Conservation (phyloP, 1,140 invertebrate species). For the Yoshiicerus persimilis region DNA sequence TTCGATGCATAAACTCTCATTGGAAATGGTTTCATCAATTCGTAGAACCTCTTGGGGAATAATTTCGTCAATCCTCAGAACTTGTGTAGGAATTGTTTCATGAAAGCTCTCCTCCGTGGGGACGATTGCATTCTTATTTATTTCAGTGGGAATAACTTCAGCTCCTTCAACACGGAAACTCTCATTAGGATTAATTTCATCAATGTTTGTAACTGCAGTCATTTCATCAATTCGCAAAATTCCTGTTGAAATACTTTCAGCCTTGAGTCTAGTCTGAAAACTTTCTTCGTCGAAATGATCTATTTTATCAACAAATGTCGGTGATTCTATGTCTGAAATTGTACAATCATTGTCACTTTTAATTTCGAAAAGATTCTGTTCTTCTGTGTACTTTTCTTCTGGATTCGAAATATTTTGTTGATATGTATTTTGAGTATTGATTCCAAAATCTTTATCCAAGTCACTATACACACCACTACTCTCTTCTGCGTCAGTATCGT, state of each 20-base stretch:
- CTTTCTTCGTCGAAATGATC: no score
- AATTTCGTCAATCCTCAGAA: no score
- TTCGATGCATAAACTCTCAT: no score
- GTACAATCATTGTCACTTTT: not conserved
- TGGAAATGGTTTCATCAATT: no score
- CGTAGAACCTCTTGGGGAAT: no score
- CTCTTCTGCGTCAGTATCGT: not conserved
- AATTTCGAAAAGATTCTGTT: not conserved
- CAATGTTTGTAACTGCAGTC: not conserved
- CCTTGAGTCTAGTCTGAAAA: not conserved
- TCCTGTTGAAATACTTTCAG: not conserved
- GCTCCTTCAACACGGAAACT: no score
- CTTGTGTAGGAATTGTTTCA: no score
- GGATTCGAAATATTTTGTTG: not conserved
- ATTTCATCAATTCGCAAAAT: not conserved
- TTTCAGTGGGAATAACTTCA: no score
- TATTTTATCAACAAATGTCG: not conserved
- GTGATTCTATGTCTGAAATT: not conserved
- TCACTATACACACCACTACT: not conserved
- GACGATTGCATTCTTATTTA: no score
- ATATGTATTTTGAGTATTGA: not conserved
- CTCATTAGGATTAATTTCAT: not conserved
- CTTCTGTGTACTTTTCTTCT: not conserved
- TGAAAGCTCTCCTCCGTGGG: no score
- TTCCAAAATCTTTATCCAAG: not conserved